A percentile compares a stretch with the other conserved stretches of the same genome.
These are phyloP conservation scores for Hypsopygia costalis DNA, from an alignment of 2,888 invertebrate genomes.

Conservation along the genomic window DNA sequence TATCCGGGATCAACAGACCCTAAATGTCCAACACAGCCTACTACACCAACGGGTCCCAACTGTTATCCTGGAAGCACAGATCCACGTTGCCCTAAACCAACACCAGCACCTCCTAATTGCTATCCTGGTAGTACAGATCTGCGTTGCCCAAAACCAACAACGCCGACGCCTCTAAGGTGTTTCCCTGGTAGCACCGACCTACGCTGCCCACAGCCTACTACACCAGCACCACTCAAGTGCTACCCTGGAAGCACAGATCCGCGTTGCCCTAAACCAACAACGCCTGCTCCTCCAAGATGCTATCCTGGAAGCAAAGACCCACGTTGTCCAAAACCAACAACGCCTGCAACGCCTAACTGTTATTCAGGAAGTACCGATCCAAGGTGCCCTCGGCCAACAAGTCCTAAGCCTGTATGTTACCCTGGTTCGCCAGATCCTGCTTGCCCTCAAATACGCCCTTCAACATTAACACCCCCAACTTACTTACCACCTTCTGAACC, in stretches of 20 bases:
- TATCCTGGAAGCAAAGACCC: conserved; percentile 28
- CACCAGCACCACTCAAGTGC: conserved; percentile 19
- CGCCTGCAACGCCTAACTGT: conserved; percentile 21
- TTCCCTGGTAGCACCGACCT: conserved; percentile 40
- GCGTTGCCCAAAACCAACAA: conserved; percentile 30
- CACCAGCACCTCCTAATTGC: conserved; percentile 23
- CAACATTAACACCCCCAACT: no score
- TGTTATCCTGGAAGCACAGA: conserved; percentile 14
- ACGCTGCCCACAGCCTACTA: conserved; percentile 22
- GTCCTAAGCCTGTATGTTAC: conserved; percentile 22
- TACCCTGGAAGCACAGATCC: conserved; percentile 35
- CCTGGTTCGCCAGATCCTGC: conserved; percentile 33
- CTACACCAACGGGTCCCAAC: conserved; percentile 11
- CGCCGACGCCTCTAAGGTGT: conserved; percentile 21
- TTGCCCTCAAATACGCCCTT: conserved; percentile 19
- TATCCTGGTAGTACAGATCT: conserved; percentile 28
- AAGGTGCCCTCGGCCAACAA: conserved; percentile 22
- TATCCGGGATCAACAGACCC: conserved; percentile 26
- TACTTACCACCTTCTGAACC: conserved; percentile 7
- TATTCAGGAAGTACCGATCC: conserved; percentile 40
- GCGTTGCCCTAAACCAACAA: conserved; percentile 33
- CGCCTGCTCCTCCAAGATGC: conserved; percentile 25
- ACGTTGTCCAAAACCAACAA: conserved; percentile 30
- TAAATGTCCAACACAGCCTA: background rate
- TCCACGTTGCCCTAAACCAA: conserved; percentile 24